Conservation (phyloP, 2,113 vertebrate species). For the Sander vitreus region DNA sequence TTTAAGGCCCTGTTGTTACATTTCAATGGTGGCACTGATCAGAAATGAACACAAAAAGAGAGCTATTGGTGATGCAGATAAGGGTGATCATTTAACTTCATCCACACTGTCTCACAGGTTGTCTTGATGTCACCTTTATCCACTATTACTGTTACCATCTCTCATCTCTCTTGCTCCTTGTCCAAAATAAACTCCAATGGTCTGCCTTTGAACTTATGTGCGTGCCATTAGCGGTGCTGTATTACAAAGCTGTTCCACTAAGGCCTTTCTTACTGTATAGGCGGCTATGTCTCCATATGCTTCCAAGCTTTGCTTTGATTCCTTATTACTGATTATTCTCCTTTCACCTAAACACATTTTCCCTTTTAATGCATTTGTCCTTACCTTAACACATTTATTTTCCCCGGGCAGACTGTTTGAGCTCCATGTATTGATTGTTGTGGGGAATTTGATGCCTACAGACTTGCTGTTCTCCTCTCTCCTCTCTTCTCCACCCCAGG, state of each 20-base stretch:
- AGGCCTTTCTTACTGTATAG: conserved; percentile 23
- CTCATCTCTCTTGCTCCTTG: conserved; percentile 15
- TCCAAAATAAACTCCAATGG: conserved; percentile 14
- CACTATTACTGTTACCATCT: not conserved
- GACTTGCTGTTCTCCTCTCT: conserved; percentile 65
- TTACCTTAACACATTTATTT: conserved; percentile 72
- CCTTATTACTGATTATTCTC: conserved; percentile 58
- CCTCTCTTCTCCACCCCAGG: conserved; percentile 53
- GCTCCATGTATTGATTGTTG: conserved; percentile 77
- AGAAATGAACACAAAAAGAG: not conserved
- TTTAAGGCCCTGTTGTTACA: not conserved
- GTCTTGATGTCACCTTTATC: not conserved
- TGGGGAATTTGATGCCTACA: conserved; percentile 76
- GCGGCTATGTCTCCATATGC: conserved; percentile 26
- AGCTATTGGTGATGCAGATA: not conserved
- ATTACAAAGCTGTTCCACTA: conserved; percentile 36
- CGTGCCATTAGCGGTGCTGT: conserved; percentile 6
- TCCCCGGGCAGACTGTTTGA: conserved; percentile 64
- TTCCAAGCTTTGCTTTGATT: conserved; percentile 48
- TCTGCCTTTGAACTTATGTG: conserved; percentile 36
- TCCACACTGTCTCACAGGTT: not conserved
- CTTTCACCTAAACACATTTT: conserved; percentile 47
- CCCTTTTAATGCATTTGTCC: conserved; percentile 67
- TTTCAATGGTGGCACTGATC: not conserved
- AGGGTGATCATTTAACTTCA: not conserved